phyloP scores from a whole-genome alignment of 2,888 invertebrate genomes.

The Heliconius ismenius region DNA sequence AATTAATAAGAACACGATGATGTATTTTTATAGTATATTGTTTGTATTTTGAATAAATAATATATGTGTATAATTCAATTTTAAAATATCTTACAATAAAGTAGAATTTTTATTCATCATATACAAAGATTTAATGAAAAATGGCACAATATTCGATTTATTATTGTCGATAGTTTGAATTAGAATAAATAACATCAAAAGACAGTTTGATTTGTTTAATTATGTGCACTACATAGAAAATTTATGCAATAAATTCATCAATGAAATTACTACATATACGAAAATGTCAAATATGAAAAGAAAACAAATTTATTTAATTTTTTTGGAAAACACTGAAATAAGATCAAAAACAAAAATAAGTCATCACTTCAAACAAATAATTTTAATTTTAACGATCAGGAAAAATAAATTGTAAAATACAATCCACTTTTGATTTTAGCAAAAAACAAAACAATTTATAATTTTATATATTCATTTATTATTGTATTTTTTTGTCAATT shows the following conservation, averaged over 20 bases:
- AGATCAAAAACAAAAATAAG: not conserved
- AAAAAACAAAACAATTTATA: not conserved
- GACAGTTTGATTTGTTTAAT: not conserved
- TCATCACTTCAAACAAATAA: not conserved
- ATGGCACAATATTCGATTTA: slow-evolving; percentile 1
- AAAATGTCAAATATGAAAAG: no score
- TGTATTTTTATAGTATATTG: not conserved
- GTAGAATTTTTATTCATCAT: not conserved
- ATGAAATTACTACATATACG: not conserved
- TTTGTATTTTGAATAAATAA: not conserved
- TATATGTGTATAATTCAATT: not conserved
- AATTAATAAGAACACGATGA: not conserved
- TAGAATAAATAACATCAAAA: not conserved
- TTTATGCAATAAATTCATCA: not conserved
- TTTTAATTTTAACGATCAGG: not conserved
- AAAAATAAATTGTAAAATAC: not conserved
- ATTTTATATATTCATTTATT: not conserved
- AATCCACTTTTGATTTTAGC: not conserved
- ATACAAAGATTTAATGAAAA: not conserved
- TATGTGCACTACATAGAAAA: not conserved
- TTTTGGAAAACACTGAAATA: no score
- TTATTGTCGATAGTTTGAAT: slow-evolving; percentile 2
- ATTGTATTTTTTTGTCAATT: not conserved
- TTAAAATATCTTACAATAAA: not conserved
- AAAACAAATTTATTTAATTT: no score